Percentiles rank a stretch among this genome's conserved stretches.
These are phyloP conservation scores for Ciconia boyciana DNA, from an alignment of 2,113 vertebrate genomes.

Conservation along the genomic window DNA sequence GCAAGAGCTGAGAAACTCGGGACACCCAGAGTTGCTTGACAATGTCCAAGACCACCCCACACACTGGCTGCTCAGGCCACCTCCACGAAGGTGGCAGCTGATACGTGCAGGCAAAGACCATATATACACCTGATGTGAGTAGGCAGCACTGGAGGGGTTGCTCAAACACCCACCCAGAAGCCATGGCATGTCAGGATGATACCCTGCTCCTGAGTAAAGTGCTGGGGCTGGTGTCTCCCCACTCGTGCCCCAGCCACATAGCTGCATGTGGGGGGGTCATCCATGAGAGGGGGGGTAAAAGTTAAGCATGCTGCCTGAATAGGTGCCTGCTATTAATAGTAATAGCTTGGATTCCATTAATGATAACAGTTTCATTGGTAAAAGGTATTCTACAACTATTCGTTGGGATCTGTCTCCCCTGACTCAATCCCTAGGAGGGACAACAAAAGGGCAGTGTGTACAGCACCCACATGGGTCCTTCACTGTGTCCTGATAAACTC, in stretches of 20 bases:
- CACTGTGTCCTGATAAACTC: neutral
- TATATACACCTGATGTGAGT: neutral
- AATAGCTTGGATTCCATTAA: neutral
- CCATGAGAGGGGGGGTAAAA: neutral
- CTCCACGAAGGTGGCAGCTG: neutral
- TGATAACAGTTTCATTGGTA: neutral
- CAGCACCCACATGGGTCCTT: neutral
- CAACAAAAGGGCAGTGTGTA: neutral
- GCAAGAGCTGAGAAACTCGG: neutral
- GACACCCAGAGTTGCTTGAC: neutral
- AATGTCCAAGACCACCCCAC: neutral
- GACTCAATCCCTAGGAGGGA: neutral
- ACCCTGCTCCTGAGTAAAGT: neutral
- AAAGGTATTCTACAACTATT: neutral
- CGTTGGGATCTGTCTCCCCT: neutral
- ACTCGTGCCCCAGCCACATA: neutral
- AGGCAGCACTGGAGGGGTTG: neutral
- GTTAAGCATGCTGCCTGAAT: neutral
- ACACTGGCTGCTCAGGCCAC: neutral
- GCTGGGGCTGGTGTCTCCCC: neutral
- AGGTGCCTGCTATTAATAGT: neutral
- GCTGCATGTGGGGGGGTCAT: neutral
- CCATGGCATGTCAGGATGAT: neutral
- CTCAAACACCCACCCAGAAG: neutral
- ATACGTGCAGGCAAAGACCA: neutral